A percentile compares a stretch with the other conserved stretches of the same genome.
These are phyloP conservation scores for Apeltes quadracus DNA, from an alignment of 2,113 vertebrate species.

Conservation along the genomic window DNA sequence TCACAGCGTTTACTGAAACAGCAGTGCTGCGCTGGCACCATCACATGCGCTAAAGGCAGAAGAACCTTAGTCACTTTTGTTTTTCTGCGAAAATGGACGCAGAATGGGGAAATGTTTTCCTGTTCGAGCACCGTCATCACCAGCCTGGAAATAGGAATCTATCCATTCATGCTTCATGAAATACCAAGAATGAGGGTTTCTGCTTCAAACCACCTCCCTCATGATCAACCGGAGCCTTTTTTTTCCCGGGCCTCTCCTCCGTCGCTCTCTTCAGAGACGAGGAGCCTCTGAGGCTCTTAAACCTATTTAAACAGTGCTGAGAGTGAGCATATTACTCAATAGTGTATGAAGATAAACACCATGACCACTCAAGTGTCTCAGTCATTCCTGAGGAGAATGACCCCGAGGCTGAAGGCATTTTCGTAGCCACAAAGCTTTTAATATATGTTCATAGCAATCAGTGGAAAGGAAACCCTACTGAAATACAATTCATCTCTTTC, in stretches of 20 bases:
- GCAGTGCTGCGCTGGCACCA: conserved; percentile 17
- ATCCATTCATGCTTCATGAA: conserved; percentile 2
- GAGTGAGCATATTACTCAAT: conserved; percentile 50
- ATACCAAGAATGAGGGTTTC: conserved; percentile 19
- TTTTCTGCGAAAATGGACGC: conserved; percentile 4
- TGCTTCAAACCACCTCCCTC: conserved; percentile 41
- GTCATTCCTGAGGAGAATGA: conserved; percentile 31
- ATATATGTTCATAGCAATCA: conserved; percentile 11
- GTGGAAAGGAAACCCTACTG: neutral
- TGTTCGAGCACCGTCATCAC: neutral
- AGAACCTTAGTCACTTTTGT: conserved; percentile 17
- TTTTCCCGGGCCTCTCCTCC: conserved; percentile 29
- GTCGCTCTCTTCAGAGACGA: conserved; percentile 51
- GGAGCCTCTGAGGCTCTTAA: conserved; percentile 53
- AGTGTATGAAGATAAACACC: conserved; percentile 59
- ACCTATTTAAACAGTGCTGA: conserved; percentile 67
- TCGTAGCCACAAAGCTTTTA: conserved; percentile 22
- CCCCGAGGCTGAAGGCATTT: conserved; percentile 15
- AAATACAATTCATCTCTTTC: conserved; percentile 12
- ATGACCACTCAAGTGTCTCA: conserved; percentile 38
- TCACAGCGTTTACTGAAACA: conserved; percentile 46
- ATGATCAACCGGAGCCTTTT: conserved; percentile 40
- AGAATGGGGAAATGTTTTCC: neutral
- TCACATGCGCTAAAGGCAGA: conserved; percentile 7
- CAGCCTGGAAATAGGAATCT: conserved; percentile 25